Evolutionary conservation across 1,140 invertebrate genomes (phyloP).

Genomic region (Nomia melanderi): DNA sequence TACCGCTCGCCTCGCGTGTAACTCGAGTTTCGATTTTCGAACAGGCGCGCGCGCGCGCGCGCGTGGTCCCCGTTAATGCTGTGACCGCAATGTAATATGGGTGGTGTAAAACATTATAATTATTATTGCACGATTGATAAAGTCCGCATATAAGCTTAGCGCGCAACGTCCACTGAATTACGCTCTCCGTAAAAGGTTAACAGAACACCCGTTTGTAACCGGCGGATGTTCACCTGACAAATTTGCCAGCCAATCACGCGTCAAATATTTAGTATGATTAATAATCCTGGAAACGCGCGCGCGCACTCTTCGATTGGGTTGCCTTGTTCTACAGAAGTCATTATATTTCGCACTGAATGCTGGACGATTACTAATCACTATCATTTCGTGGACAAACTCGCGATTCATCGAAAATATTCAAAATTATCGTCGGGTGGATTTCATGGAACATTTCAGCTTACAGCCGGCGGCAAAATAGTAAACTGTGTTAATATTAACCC

Average conservation of each 20-base stretch:
- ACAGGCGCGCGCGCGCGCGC: too few species aligned
- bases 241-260: constrained; percentile 38
- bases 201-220: neutral
- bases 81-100: constrained; percentile 34
- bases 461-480: too few species aligned
- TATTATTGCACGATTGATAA: constrained; percentile 46
- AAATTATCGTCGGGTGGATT: neutral
- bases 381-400: neutral
- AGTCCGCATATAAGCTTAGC: constrained; percentile 31
- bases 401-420: neutral
- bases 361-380: neutral
- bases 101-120: constrained; percentile 46
- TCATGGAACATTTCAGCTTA: neutral
- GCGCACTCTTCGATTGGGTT: neutral
- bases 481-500: too few species aligned
- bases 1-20: neutral
- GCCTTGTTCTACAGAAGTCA: neutral
- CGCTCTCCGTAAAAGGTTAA: constrained; percentile 28
- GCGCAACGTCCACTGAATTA: constrained; percentile 8
- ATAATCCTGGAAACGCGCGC: constrained; percentile 13
- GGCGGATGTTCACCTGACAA: constrained; percentile 14
- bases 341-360: constrained; percentile 1
- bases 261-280: constrained; percentile 49
- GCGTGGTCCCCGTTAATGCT: neutral
- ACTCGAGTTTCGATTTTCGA: neutral